phyloP scores from a whole-genome alignment of 2,888 invertebrate species.

The Caenorhabditis sp. region DNA sequence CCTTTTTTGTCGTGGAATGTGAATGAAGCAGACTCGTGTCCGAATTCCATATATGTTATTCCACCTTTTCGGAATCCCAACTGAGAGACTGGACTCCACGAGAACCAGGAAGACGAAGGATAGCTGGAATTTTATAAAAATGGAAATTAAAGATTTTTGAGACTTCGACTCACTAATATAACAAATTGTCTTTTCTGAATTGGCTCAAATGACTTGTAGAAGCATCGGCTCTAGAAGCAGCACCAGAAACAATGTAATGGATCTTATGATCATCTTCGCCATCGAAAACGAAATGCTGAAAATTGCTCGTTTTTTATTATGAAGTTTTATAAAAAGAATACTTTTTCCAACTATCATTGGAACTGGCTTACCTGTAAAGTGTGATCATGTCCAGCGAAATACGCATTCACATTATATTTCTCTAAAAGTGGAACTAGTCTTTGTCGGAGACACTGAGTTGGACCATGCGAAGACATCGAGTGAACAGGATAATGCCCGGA shows the following conservation, averaged over 20 bases:
- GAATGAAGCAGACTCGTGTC: slow-evolving; percentile 16
- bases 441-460: slow-evolving; percentile 73
- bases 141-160: background rate
- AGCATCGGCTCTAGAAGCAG: slow-evolving; percentile 72
- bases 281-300: slow-evolving; percentile 51
- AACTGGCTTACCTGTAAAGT: slow-evolving; percentile 72
- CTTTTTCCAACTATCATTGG: background rate
- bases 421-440: slow-evolving; percentile 72
- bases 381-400: slow-evolving; percentile 75
- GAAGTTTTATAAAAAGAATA: slow-evolving; percentile 8
- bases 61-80: slow-evolving; percentile 70
- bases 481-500: slow-evolving; percentile 74
- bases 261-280: slow-evolving; percentile 59
- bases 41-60: slow-evolving; percentile 66
- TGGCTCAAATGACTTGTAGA: slow-evolving; percentile 67
- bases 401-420: slow-evolving; percentile 73
- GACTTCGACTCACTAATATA: slow-evolving; percentile 35
- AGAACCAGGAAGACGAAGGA: slow-evolving; percentile 58
- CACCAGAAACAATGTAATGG: slow-evolving; percentile 73
- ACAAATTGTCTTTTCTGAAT: slow-evolving; percentile 22
- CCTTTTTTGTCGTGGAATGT: slow-evolving; percentile 37
- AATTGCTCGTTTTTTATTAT: slow-evolving; percentile 3
- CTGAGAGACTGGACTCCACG: slow-evolving; percentile 62
- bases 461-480: slow-evolving; percentile 74
- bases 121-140: slow-evolving; percentile 56